Conservation (phyloP, 2,113 vertebrate genomes). For the Leuciscus idus region DNA sequence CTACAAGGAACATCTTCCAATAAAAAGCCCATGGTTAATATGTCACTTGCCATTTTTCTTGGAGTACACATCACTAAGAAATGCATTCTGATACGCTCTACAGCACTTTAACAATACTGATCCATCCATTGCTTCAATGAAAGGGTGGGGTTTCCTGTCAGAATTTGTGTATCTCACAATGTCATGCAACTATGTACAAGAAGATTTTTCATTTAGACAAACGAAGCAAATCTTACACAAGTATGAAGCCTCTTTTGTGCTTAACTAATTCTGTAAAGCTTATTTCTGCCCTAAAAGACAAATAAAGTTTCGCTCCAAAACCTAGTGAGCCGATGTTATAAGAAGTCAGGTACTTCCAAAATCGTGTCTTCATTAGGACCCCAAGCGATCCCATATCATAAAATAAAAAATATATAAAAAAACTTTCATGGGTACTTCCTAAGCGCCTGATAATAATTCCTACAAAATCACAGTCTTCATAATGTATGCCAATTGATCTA, state of each 20-base stretch:
- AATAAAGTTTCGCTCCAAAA: not conserved
- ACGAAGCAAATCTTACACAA: not conserved
- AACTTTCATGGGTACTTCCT: not conserved
- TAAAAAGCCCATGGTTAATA: not conserved
- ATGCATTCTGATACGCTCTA: not conserved
- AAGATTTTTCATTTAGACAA: not conserved
- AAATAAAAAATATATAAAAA: too few species aligned
- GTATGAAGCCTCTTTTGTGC: not conserved
- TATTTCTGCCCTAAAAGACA: not conserved
- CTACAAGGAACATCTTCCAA: not conserved
- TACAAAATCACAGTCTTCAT: not conserved
- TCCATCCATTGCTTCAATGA: not conserved
- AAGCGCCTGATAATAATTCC: not conserved
- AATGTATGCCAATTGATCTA: not conserved
- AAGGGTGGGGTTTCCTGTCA: conserved; percentile 48
- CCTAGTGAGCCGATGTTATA: not conserved
- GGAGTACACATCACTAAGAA: not conserved
- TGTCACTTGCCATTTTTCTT: not conserved
- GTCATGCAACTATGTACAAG: not conserved
- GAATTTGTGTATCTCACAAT: not conserved
- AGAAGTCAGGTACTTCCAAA: not conserved
- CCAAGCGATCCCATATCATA: not conserved
- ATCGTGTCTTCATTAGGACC: not conserved
- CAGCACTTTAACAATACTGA: not conserved
- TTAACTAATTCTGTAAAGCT: not conserved